A percentile compares a stretch with the other conserved stretches of the same genome.
Conservation (phyloP, 2,797 vertebrate species). For the Coregonus ussuriensis region DNA sequence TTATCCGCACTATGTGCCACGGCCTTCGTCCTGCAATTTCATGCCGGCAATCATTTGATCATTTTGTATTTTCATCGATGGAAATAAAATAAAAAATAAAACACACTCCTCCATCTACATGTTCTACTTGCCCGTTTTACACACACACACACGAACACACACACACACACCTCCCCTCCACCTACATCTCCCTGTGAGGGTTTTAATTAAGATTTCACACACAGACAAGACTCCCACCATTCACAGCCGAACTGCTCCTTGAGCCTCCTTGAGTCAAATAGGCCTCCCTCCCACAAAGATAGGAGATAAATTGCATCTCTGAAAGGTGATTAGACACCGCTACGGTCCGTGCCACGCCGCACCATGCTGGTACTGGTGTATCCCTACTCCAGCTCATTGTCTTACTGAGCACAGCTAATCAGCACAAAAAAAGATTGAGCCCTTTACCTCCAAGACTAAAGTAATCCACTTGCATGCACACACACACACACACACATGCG, state of each 20-base stretch:
- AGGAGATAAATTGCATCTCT: slow-evolving; percentile 18
- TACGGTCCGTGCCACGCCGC: too few relatives aligned
- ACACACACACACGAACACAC: neutral
- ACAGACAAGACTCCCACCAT: slow-evolving; percentile 34
- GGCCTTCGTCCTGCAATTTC: neutral
- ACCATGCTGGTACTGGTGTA: neutral
- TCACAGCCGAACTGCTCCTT: slow-evolving; percentile 20
- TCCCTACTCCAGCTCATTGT: slow-evolving; percentile 30
- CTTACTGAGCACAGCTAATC: slow-evolving; percentile 52
- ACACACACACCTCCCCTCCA: neutral
- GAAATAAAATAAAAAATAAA: too few relatives aligned
- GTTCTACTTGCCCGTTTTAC: slow-evolving; percentile 45
- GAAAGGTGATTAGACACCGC: slow-evolving; percentile 28
- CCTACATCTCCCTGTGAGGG: slow-evolving; percentile 6
- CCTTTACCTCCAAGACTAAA: too few relatives aligned
- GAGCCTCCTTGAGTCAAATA: slow-evolving; percentile 12
- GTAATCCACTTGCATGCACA: neutral
- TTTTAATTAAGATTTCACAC: slow-evolving; percentile 48
- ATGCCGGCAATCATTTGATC: neutral
- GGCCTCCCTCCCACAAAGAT: slow-evolving; percentile 18
- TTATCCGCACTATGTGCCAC: too few relatives aligned
- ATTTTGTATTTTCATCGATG: neutral
- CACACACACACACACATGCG: too few relatives aligned
- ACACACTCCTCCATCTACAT: neutral
- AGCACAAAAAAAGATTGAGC: slow-evolving; percentile 33